Base-by-base conservation (phyloP, 2,888 invertebrate genomes). In the Lithophane socia region DNA sequence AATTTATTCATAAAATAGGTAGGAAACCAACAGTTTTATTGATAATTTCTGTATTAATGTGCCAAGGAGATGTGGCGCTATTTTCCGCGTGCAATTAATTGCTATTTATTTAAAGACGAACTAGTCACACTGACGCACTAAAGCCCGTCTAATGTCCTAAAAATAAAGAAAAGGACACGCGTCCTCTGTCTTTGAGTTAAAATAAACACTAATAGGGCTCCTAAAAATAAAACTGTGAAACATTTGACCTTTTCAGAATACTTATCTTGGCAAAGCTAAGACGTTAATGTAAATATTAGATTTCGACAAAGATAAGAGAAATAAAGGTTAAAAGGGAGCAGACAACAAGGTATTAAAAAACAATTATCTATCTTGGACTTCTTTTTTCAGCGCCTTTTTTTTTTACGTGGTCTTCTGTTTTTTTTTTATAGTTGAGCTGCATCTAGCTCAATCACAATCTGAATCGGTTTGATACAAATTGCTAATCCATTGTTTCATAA, bases 211-310 rank as follows among this genome's bases (percentile, higher is more conserved):
- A 42, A 37, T 49, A 60, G n/a, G 24, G 2, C 47, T 63, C 24
- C 10, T 64, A 10, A 44, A 68, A 75, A 69, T 60, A 65, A 56
- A 54, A 61, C 13, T 12, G 9, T 60, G n/a, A 47, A 37, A 54
- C 54, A 18, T n/a, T 37, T 63, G 56, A 79, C 42, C 79, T 79
- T 79, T 72, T 47, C 18, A 54, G 37, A 54, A 54, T 16, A 16
- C 10, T 5, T 44, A 72, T 3, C 12, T n/a, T 37, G 21, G 9
- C 37, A 61, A 69, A 69, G 29, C 47, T 13, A 16, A 21, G 37
- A 44, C 58, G 18, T 18, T 37, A 13, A 37, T 52, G 18, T 69
- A 69, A 61, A 68, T 54, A 77, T 52, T 61, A 44, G 52, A 67
- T 67, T 58, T 67, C 7, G 18, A 8, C 37, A 68, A 47, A 24